Base-by-base conservation (phyloP, 2,113 vertebrate genomes). In the Ranitomeya imitator region DNA sequence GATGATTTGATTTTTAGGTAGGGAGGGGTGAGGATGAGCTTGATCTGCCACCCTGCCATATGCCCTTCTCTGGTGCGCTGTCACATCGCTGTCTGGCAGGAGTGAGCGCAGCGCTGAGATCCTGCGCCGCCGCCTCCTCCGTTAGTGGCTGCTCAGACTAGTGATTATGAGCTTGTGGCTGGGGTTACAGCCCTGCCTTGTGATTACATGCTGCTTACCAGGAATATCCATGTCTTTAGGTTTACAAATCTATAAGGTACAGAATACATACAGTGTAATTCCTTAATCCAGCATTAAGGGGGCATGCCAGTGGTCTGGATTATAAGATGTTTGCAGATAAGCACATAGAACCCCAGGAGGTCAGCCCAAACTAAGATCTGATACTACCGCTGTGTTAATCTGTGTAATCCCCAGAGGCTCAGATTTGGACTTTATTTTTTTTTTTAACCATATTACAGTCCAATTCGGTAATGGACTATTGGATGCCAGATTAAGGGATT, bases 81-180 rank as follows among this genome's bases (percentile, higher is more conserved):
- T 88, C 87, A 88, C 16, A 88, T 88, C 37, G 87, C 87, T 85
- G 87, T 85, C 87, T 89, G 87, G 87, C 87, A 85, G 19, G 55
- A 69, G 81, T 71, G 74, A 88, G 55, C 15, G 31, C 73, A 23
- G 51, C 59, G 82, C 10, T 85, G 23, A 69, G 57, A 78, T 85
- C 59, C 81, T 69, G 87, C 45, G 87, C 87, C 81, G 87, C 87
- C 81, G 73, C 81, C 87, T 69, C 87, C 82, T 61, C 81, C 67
- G 45, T 84, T 88, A 77, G 79, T 80, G 57, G n/a, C 80, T 77
- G 87, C 84, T 84, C 73, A 67, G n/a, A 84, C 87, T 79, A 78
- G 59, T 78, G 60, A 89, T 85, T 85, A 85, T 57, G 73, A 51
- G 26, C 71, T 31, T 85, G 81, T 77, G 23, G 51, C 60, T 69